Conservation (phyloP, 2,113 vertebrate species). For the Irena cyanogastra region DNA sequence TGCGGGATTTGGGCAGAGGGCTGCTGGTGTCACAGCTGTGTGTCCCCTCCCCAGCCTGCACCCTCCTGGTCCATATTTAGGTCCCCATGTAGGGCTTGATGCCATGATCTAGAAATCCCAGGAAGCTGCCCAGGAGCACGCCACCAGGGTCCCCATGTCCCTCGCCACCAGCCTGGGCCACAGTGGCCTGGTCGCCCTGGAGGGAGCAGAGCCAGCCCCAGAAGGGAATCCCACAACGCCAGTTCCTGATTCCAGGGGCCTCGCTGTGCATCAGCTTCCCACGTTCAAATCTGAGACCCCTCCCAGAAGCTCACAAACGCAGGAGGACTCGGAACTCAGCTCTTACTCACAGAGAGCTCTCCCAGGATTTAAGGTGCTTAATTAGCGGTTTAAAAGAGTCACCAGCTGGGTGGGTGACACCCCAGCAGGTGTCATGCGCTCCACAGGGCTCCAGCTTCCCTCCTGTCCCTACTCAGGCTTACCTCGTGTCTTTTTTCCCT, state of each 20-base stretch:
- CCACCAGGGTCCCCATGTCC: neutral
- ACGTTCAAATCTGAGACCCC: neutral
- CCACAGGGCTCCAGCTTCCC: neutral
- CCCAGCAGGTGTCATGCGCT: neutral
- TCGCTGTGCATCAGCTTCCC: neutral
- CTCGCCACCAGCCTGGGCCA: neutral
- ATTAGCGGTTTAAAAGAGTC: slow-evolving; percentile 14
- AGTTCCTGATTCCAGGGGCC: accelerated
- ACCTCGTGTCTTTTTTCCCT: neutral
- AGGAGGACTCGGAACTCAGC: neutral
- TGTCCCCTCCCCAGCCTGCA: neutral
- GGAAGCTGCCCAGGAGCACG: neutral
- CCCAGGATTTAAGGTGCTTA: neutral
- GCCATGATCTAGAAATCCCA: neutral
- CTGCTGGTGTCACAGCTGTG: neutral
- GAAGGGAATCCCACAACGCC: neutral
- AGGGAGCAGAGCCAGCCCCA: neutral
- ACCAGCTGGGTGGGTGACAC: slow-evolving; percentile 23
- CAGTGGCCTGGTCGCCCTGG: neutral
- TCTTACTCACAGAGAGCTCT: slow-evolving; percentile 24
- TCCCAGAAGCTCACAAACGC: slow-evolving; percentile 27
- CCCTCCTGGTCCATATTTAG: accelerated
- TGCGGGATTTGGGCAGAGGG: neutral
- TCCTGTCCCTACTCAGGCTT: neutral
- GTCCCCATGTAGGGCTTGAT: neutral